Percentiles rank a stretch among this genome's conserved stretches.
phyloP scores from a whole-genome alignment of 1,140 invertebrate species.

The Lepidurus packardi region DNA sequence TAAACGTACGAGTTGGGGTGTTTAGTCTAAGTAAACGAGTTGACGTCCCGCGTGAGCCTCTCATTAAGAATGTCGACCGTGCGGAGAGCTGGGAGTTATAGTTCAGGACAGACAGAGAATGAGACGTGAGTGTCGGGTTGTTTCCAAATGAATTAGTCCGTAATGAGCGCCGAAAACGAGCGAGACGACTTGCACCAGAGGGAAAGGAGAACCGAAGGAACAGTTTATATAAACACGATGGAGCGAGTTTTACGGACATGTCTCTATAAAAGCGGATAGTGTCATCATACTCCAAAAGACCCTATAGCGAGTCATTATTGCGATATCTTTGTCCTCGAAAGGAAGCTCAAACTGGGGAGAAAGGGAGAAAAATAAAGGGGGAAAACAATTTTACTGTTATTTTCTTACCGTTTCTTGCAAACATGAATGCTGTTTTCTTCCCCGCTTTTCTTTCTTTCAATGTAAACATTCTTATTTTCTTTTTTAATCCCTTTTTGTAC shows the following conservation, averaged over 20 bases:
- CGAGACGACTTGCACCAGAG: slow-evolving; percentile 4
- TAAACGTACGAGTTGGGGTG: not conserved
- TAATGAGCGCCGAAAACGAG: slow-evolving; percentile 3
- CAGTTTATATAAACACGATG: not conserved
- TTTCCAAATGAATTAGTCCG: slow-evolving; percentile 19
- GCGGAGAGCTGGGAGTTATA: not conserved
- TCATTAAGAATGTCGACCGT: not conserved
- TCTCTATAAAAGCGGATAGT: slow-evolving; percentile 3
- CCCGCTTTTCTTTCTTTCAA: too few species aligned
- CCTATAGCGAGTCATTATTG: not conserved
- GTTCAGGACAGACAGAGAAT: not conserved
- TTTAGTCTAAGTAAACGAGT: not conserved
- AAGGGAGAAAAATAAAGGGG: not conserved
- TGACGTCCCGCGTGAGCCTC: not conserved
- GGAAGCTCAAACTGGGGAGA: not conserved
- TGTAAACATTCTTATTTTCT: too few species aligned
- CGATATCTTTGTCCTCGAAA: too few species aligned
- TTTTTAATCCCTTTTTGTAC: too few species aligned
- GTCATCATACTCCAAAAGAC: not conserved
- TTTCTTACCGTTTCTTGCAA: too few species aligned
- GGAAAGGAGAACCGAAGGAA: not conserved
- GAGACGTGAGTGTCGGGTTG: slow-evolving; percentile 11
- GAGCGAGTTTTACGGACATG: not conserved
- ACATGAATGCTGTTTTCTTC: too few species aligned
- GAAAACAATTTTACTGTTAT: too few species aligned